phyloP scores from a whole-genome alignment of 2,797 vertebrate species.

The Vireo griseus region DNA sequence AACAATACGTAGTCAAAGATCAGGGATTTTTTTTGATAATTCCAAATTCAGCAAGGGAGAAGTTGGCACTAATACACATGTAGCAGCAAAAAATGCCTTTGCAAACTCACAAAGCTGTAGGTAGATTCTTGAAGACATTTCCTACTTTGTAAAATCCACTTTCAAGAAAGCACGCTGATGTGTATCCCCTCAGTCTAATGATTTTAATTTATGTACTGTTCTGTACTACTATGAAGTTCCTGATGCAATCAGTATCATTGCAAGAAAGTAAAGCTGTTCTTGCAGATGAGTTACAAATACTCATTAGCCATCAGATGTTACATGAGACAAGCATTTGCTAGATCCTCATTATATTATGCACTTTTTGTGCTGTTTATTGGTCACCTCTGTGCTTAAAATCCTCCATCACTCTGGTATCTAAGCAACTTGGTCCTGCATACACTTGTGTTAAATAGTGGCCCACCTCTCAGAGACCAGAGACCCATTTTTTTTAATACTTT shows the following conservation, averaged over 20 bases:
- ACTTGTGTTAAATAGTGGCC: background rate
- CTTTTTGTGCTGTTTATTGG: background rate
- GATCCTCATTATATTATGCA: background rate
- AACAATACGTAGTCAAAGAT: background rate
- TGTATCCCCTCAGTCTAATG: slow-evolving; percentile 29
- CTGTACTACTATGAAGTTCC: slow-evolving; percentile 45
- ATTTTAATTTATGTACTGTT: slow-evolving; percentile 62
- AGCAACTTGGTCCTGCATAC: background rate
- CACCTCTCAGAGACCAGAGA: background rate
- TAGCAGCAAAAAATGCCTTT: background rate
- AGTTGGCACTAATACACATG: background rate
- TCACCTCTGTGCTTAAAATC: background rate
- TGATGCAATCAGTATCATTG: slow-evolving; percentile 57
- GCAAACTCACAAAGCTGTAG: background rate
- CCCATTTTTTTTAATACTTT: background rate
- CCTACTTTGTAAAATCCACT: slow-evolving; percentile 25
- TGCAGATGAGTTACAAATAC: slow-evolving; percentile 53
- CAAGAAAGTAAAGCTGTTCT: slow-evolving; percentile 54
- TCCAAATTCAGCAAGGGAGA: background rate
- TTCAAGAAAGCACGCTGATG: background rate
- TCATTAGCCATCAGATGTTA: slow-evolving; percentile 56
- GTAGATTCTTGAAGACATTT: background rate
- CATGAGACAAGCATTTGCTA: slow-evolving; percentile 8
- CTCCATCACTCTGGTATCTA: background rate
- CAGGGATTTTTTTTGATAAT: background rate